phyloP scores from a whole-genome alignment of 37 sponge, comb jelly and placozoan genomes.

The Dysidea cf. avara region DNA sequence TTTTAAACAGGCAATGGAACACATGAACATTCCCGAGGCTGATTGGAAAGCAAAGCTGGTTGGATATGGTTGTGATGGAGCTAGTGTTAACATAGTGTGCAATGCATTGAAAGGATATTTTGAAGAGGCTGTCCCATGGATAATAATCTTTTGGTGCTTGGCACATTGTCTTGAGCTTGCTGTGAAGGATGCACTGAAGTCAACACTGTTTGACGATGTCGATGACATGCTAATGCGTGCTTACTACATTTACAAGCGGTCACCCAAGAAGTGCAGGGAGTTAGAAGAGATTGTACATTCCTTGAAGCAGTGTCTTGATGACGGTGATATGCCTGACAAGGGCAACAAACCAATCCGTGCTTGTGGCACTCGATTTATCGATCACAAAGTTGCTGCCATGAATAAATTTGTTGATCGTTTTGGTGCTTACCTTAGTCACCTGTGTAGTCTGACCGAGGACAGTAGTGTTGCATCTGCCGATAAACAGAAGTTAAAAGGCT shows the following conservation, averaged over 20 bases:
- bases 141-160: constrained; percentile 50
- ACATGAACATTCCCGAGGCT: constrained; percentile 1
- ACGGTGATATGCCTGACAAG: constrained; percentile 15
- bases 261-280: constrained; percentile 39
- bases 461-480: constrained; percentile 12
- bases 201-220: constrained; percentile 16
- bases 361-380: constrained; percentile 50
- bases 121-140: constrained; percentile 34
- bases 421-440: constrained; percentile 32
- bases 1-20: too few species aligned
- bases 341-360: constrained; percentile 35
- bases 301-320: constrained; percentile 24
- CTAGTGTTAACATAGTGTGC: constrained; percentile 42
- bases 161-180: constrained; percentile 46
- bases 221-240: constrained; percentile 38
- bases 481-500: too few species aligned
- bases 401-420: constrained; percentile 15
- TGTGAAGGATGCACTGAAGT: constrained; percentile 50
- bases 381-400: constrained; percentile 60
- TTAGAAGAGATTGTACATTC: constrained; percentile 21
- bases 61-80: constrained; percentile 49
- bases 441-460: constrained; percentile 20
- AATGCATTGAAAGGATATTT: constrained; percentile 29
- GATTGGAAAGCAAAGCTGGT: constrained; percentile 38
- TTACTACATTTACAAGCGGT: constrained; percentile 40